Evolutionary conservation across 2,797 vertebrate species (phyloP), one percentile per base, ranked within the genome.

Genomic region (Enteromius treurensis): DNA sequence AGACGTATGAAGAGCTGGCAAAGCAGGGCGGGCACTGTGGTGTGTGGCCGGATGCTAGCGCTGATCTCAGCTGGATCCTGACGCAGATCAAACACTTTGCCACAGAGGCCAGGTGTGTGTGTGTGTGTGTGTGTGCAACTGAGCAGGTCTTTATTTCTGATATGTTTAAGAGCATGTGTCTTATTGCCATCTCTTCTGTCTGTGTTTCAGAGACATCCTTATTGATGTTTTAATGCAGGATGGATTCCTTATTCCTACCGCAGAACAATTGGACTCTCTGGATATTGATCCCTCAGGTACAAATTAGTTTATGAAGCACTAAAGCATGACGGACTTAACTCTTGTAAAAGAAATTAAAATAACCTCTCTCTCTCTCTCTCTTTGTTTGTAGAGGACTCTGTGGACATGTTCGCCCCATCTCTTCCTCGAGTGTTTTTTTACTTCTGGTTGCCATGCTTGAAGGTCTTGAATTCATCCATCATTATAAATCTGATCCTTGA

Each of bases 361-460:
- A 11, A 15, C 58, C 19, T 58, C 21, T 82, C 11, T 62, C 7
- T 62, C n/a, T n/a, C n/a, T n/a, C 3, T 64, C 2, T 79, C 13
- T 14, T 7, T 42, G 19, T 29, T 34, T 58, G 10, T 80, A 89
- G 89, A 88, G 40, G 21, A 40, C 21, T 65, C 85, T 0, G 19
- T 13, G 1, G 68, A 77, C 42, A 77, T 64, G 4, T 82, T 85
- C 0, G 65, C 88, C 49, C 93, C 94, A 1, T 87, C 91, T 80
- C 82, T 99, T 64, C 95, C 97, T 80, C 92, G 88, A 17, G 69
- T 85, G 0, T 94, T 98, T 88, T 93, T 96, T 83, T 93, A 92
- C 19, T 97, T 99, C 84, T 99, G 98, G 98, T 94, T 97, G 82
- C 97, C 96, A 1, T 92, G 98, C 79, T 91, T 99, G 77, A 96